Conservation (phyloP, 2,113 vertebrate species). For the Ancistrus triradiatus region DNA sequence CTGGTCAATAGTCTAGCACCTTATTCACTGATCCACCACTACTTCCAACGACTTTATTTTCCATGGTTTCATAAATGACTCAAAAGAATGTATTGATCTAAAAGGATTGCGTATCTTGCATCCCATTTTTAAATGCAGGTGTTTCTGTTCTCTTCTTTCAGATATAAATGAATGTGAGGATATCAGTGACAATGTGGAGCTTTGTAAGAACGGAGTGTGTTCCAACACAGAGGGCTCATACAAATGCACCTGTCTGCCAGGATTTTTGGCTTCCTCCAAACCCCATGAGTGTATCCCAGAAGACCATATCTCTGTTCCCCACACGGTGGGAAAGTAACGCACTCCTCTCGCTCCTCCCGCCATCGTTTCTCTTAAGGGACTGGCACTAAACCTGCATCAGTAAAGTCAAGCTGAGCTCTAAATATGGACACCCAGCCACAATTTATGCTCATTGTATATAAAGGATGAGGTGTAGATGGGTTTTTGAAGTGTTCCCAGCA, state of each 20-base stretch:
- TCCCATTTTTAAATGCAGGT: not conserved
- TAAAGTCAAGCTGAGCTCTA: conserved; percentile 52
- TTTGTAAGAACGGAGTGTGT: conserved; percentile 81
- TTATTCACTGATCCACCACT: no score
- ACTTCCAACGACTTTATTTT: no score
- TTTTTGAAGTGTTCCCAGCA: no score
- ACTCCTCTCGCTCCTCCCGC: not conserved
- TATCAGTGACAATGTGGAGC: conserved; percentile 73
- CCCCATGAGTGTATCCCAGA: conserved; percentile 80
- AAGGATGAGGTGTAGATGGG: no score
- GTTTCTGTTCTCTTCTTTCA: conserved; percentile 52
- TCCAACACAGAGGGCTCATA: conserved; percentile 90
- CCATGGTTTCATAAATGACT: no score
- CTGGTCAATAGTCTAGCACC: no score
- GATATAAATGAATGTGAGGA: conserved; percentile 92
- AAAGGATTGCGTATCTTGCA: no score
- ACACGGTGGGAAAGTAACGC: conserved; percentile 54
- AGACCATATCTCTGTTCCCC: conserved; percentile 48
- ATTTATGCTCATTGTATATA: no score
- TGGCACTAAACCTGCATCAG: conserved; percentile 58
- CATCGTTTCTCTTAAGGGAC: conserved; percentile 36
- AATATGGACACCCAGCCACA: not conserved
- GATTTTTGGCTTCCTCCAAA: conserved; percentile 72
- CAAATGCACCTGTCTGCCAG: conserved; percentile 79
- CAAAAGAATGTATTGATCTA: no score